phyloP scores from a whole-genome alignment of 2,888 invertebrate genomes.

The Lepas anatifera region DNA sequence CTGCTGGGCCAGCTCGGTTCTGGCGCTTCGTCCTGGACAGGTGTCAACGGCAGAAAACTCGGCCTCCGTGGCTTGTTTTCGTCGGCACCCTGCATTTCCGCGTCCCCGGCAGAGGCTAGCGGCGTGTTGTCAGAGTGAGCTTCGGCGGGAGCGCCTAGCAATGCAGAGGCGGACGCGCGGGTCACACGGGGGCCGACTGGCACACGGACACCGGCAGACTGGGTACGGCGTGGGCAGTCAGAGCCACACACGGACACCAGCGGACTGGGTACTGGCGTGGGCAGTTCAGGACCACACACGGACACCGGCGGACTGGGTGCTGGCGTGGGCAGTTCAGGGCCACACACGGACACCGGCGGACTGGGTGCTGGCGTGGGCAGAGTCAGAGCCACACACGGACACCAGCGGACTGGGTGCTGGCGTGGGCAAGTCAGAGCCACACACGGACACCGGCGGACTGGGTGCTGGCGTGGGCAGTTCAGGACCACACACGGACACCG shows the following conservation, averaged over 20 bases:
- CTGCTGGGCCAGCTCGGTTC: too few species aligned
- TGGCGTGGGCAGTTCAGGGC: too few species aligned
- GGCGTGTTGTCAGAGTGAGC: neutral
- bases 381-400: neutral
- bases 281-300: neutral
- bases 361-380: neutral
- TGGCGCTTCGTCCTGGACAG: neutral
- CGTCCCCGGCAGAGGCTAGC: too few species aligned
- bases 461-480: too few species aligned
- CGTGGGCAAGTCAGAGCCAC: too few species aligned
- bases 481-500: too few species aligned
- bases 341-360: too few species aligned
- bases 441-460: too few species aligned
- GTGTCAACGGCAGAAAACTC: neutral
- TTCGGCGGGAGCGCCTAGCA: neutral
- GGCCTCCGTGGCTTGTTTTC: neutral
- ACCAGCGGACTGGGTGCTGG: neutral
- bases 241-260: neutral
- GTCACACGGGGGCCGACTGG: too few species aligned
- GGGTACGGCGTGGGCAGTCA: neutral
- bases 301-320: too few species aligned
- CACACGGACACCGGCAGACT: too few species aligned
- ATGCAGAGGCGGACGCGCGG: neutral
- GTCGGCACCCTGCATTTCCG: neutral
- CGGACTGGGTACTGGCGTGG: neutral